Conservation (phyloP, 1,140 invertebrate species). For the Heterodera carotae region DNA sequence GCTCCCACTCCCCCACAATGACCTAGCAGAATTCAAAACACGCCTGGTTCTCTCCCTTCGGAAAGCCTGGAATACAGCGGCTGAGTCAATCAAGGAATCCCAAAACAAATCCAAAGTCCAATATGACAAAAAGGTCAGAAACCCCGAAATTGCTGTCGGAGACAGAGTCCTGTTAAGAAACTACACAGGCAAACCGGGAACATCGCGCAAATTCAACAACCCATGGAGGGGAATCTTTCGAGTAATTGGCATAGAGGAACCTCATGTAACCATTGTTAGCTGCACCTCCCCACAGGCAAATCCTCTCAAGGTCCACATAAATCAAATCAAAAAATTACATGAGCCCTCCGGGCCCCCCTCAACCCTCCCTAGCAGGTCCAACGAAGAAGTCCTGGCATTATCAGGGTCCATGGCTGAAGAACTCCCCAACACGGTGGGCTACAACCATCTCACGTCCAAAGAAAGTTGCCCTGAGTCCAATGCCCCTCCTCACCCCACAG, state of each 20-base stretch:
- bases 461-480: not conserved
- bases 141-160: not conserved
- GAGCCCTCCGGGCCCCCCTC: not conserved
- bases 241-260: not conserved
- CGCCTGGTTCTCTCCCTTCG: constrained; percentile 9
- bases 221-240: constrained; percentile 1
- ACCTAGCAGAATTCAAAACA: constrained; percentile 23
- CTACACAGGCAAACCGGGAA: constrained; percentile 11
- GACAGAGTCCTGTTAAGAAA: constrained; percentile 22
- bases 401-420: not conserved
- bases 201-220: constrained; percentile 7
- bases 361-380: not conserved
- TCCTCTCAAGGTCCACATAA: constrained; percentile 17
- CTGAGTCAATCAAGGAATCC: constrained; percentile 2
- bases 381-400: not conserved
- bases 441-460: not conserved
- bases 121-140: constrained; percentile 14
- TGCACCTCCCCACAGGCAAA: not conserved
- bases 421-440: not conserved
- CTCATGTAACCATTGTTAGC: constrained; percentile 21
- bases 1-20: not conserved
- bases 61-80: constrained; percentile 24
- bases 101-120: not conserved
- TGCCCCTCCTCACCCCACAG: not conserved
- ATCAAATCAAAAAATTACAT: constrained; percentile 6